Conservation (phyloP, 2,797 vertebrate genomes). For the Bradypodion pumilum region DNA sequence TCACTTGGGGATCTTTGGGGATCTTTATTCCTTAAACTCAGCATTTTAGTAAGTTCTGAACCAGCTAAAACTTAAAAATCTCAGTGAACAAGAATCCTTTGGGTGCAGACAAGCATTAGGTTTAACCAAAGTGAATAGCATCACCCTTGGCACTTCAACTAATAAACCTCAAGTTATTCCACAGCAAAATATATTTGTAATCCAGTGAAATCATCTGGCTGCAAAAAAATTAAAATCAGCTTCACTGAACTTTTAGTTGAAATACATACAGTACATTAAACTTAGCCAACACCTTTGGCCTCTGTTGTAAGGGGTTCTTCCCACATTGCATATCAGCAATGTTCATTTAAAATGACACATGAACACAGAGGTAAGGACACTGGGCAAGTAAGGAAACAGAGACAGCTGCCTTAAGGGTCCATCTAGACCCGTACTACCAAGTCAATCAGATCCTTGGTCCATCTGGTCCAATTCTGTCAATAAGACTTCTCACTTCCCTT, state of each 20-base stretch:
- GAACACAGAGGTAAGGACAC: not conserved
- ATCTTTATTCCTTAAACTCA: not conserved
- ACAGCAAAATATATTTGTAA: slow-evolving; percentile 6
- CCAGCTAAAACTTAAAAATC: not conserved
- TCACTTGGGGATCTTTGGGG: not conserved
- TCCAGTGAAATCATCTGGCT: not conserved
- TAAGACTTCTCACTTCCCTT: too few relatives aligned
- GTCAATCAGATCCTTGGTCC: too few relatives aligned
- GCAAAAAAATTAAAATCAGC: slow-evolving; percentile 3
- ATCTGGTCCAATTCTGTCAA: too few relatives aligned
- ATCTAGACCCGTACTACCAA: too few relatives aligned
- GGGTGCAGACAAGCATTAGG: not conserved
- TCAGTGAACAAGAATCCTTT: not conserved
- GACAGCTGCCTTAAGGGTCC: too few relatives aligned
- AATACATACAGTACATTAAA: not conserved
- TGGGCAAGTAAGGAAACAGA: not conserved
- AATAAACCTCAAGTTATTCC: slow-evolving; percentile 1
- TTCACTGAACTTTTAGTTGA: slow-evolving; percentile 3
- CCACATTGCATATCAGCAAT: not conserved
- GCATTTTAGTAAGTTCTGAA: not conserved
- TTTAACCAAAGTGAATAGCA: not conserved
- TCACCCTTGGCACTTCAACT: not conserved
- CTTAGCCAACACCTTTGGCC: not conserved
- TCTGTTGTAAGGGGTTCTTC: not conserved
- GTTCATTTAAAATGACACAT: not conserved